Evolutionary conservation across 2,113 vertebrate species (phyloP), one percentile per base, ranked within the genome.

Genomic region (Anoura caudifer): DNA sequence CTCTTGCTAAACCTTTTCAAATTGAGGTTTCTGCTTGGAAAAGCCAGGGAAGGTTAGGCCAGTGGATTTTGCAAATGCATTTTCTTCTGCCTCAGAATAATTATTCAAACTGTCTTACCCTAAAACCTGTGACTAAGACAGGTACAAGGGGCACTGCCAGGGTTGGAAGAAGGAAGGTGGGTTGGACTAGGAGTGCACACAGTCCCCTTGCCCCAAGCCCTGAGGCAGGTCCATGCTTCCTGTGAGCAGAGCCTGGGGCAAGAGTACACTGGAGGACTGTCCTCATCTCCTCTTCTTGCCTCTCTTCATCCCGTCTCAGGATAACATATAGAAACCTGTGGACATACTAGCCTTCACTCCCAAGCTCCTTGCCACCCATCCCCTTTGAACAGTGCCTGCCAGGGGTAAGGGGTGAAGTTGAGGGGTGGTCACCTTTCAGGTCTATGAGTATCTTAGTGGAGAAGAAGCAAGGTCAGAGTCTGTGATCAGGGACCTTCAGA

Each of bases 291-390:
- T 15, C 65, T 14, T 17, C 41, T 17, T 5, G 9, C 33, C 61
- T 63, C 36, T 52, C 3, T 59, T 15, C 50, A 5, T 26, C 63
- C 15, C 43, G n/a, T 72, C 41, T 26, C 2, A 15, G 3, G 41
- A 3, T 12, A 28, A 10, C 31, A 7, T 16, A 4, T 28, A 19
- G 8, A 24, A 5, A 28, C 16, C 13, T 75, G 7, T n/a, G 19
- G 63, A 36, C 17, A n/a, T 7, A n/a, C 16, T 6, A 2, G 45
- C 54, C 76, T 41, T 15, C 16, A 7, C 0, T 2, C 5, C 19
- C 11, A 26, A 15, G 4, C 43, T 36, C 59, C 22, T 31, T 31
- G 16, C 3, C 0, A 43, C 14, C 33, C 4, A 31, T 56, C 5
- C 24, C 0, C n/a, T 1, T 2, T 56, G 13, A 63, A 79, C 4